These are phyloP conservation scores for Copsychus sechellarum DNA, from an alignment of 2,113 vertebrate genomes.

Conservation along the genomic window DNA sequence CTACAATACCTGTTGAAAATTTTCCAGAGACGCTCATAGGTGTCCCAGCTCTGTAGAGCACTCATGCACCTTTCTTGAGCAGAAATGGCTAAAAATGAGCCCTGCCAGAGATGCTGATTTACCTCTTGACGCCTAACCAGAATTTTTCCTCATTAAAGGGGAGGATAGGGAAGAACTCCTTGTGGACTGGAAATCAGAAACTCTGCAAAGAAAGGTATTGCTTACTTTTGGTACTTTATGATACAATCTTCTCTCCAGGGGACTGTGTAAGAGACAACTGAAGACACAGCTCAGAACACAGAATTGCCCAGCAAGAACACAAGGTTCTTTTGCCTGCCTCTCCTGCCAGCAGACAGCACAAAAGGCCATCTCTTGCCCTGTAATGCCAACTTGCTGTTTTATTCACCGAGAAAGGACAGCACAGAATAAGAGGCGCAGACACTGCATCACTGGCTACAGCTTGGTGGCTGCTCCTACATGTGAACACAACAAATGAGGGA, in stretches of 20 bases:
- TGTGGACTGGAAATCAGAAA: neutral
- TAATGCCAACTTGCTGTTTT: neutral
- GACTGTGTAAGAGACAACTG: neutral
- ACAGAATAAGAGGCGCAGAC: neutral
- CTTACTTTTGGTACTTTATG: neutral
- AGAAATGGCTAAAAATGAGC: neutral
- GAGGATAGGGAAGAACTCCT: neutral
- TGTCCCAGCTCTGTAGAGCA: neutral
- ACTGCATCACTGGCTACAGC: neutral
- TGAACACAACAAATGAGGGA: neutral
- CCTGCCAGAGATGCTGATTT: neutral
- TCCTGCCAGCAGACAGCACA: neutral
- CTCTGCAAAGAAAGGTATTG: neutral
- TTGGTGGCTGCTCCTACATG: neutral
- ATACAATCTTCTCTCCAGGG: neutral
- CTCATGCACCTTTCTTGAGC: neutral
- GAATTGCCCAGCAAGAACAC: neutral
- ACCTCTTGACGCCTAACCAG: neutral
- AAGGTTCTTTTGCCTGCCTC: fast-evolving
- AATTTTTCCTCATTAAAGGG: neutral
- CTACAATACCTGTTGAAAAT: neutral
- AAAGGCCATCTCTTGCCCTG: neutral
- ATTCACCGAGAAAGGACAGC: neutral
- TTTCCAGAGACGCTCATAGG: neutral
- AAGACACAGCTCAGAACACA: neutral